A percentile compares a stretch with the other conserved stretches of the same genome.
Conservation (phyloP, 2,113 vertebrate species). For the Oenanthe oenanthe region DNA sequence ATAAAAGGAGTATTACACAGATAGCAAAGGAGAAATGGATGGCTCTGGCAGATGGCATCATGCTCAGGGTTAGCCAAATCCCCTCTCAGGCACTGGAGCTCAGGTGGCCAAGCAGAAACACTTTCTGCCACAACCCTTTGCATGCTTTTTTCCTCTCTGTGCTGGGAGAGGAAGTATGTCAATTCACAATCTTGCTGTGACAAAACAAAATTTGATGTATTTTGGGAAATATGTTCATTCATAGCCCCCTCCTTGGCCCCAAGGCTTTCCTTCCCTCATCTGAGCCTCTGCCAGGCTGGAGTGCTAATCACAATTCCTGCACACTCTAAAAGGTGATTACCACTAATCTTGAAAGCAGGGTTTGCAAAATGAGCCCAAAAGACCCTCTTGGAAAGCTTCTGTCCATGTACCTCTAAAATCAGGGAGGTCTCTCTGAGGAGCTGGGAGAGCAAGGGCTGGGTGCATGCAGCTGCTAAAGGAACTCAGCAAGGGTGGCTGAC, state of each 20-base stretch:
- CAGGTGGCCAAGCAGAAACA: conserved; percentile 45
- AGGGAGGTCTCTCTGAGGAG: background rate
- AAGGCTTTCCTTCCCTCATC: background rate
- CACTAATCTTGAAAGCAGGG: background rate
- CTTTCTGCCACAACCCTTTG: conserved; percentile 34
- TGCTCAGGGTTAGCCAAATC: conserved; percentile 58
- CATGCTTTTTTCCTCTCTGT: background rate
- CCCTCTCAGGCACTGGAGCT: conserved; percentile 13
- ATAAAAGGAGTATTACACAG: conserved; percentile 31
- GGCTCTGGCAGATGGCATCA: conserved; percentile 23
- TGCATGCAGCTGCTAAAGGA: background rate
- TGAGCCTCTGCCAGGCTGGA: background rate
- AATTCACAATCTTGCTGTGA: background rate
- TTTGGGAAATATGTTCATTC: background rate
- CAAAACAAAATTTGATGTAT: background rate
- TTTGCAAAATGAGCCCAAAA: background rate
- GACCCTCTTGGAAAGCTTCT: background rate
- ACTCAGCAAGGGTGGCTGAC: background rate
- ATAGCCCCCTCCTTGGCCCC: background rate
- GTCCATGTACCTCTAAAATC: background rate
- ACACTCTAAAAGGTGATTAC: background rate
- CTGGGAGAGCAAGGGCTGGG: background rate
- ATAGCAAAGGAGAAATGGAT: conserved; percentile 25
- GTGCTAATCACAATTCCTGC: background rate
- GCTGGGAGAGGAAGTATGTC: background rate